Evolutionary conservation across 2,797 vertebrate genomes (phyloP).

Genomic region (Amniataba percoides): DNA sequence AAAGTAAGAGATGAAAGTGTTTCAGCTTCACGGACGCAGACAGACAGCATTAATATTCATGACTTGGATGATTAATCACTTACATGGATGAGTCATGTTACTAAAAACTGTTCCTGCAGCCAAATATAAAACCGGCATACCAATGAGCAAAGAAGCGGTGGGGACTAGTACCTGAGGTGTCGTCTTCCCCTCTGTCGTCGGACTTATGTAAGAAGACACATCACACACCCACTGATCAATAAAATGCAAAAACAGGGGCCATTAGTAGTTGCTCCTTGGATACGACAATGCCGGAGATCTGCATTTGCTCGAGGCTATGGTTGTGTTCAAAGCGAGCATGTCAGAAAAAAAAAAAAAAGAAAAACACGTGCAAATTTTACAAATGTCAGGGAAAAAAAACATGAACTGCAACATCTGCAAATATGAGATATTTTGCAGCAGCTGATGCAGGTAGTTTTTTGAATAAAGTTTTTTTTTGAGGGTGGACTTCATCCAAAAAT

Average conservation of each 20-base stretch:
- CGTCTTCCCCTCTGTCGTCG: constrained; percentile 19
- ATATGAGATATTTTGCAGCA: constrained; percentile 3
- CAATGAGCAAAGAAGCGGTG: neutral
- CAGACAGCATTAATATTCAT: constrained; percentile 69
- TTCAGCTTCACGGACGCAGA: constrained; percentile 42
- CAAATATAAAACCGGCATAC: constrained; percentile 63
- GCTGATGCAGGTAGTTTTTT: constrained; percentile 8
- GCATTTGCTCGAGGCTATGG: neutral
- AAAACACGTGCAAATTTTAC: neutral
- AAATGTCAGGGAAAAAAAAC: neutral
- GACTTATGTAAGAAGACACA: constrained; percentile 26
- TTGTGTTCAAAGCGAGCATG: constrained; percentile 3
- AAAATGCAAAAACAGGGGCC: constrained; percentile 33
- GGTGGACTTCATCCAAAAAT: constrained; percentile 6
- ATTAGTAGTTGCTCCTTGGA: constrained; percentile 14
- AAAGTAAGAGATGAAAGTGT: constrained; percentile 42
- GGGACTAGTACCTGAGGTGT: constrained; percentile 27
- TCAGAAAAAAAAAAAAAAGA: neutral
- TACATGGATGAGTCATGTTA: constrained; percentile 67
- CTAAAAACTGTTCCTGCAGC: constrained; percentile 61
- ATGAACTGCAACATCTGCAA: neutral
- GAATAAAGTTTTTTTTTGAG: neutral
- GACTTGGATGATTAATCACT: constrained; percentile 71
- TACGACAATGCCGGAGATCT: neutral
- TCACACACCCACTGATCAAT: constrained; percentile 32